Percentiles rank a stretch among this genome's conserved stretches.
These are phyloP conservation scores for Candoia aspera DNA, from an alignment of 2,113 vertebrate species.

Conservation along the genomic window DNA sequence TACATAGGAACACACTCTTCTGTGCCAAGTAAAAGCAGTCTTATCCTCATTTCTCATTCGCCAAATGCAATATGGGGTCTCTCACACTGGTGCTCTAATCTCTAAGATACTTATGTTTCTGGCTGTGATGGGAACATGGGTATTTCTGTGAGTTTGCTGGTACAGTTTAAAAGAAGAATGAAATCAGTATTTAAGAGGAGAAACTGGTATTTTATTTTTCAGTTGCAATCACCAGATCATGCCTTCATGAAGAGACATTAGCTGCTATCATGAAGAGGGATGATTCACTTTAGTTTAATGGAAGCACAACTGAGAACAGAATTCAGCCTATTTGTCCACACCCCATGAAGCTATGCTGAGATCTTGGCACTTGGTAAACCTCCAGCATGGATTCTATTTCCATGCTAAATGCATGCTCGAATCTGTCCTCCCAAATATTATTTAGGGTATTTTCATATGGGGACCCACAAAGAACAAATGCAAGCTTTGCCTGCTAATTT, in stretches of 20 bases:
- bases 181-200: not conserved
- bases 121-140: not conserved
- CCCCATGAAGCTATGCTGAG: conserved; percentile 37
- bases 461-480: conserved; percentile 6
- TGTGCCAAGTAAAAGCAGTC: not conserved
- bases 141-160: not conserved
- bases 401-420: conserved; percentile 33
- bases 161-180: not conserved
- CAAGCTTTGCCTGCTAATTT: not conserved
- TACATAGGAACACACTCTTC: no score
- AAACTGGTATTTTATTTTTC: not conserved
- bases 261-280: not conserved
- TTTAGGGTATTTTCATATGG: conserved; percentile 35
- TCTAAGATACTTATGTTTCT: not conserved
- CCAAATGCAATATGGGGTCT: not conserved
- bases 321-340: conserved; percentile 40
- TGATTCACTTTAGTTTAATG: conserved; percentile 13
- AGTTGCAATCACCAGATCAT: not conserved
- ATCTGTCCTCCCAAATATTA: conserved; percentile 13
- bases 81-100: no score
- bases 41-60: not conserved
- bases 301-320: conserved; percentile 8
- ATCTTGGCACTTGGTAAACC: conserved; percentile 24
- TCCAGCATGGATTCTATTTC: conserved; percentile 38
- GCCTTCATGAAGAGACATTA: not conserved